Conservation (phyloP, 1,140 invertebrate species). For the Lutraria rhynchaena region DNA sequence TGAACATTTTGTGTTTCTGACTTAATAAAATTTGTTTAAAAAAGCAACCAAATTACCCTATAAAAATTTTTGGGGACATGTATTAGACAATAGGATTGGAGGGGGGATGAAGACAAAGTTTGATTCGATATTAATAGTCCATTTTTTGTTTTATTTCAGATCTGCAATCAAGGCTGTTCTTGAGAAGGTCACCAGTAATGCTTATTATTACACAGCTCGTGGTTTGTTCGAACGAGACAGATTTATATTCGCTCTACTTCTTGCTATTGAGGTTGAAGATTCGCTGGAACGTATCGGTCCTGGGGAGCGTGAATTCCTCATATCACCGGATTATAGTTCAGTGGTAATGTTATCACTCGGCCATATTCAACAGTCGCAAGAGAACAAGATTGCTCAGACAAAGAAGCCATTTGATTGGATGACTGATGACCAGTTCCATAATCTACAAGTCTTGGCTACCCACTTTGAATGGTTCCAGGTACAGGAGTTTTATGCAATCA, state of each 20-base stretch:
- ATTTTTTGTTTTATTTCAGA: too few species aligned
- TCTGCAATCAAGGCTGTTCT: constrained; percentile 77
- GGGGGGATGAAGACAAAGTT: too few species aligned
- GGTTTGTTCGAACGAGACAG: constrained; percentile 77
- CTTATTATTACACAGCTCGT: constrained; percentile 74
- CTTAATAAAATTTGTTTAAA: too few species aligned
- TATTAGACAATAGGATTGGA: too few species aligned
- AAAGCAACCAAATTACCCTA: too few species aligned
- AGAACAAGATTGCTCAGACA: constrained; percentile 73
- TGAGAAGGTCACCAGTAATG: constrained; percentile 76
- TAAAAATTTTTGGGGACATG: too few species aligned
- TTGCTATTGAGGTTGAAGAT: constrained; percentile 81
- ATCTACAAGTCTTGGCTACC: constrained; percentile 79
- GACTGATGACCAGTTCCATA: constrained; percentile 82
- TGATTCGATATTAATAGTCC: too few species aligned
- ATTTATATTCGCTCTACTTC: constrained; percentile 75
- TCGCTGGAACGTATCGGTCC: constrained; percentile 71
- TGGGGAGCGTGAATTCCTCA: constrained; percentile 81
- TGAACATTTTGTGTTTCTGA: too few species aligned
- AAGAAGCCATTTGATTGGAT: constrained; percentile 83
- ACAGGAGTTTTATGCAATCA: background rate
- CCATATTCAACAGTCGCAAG: constrained; percentile 62
- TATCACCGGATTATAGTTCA: constrained; percentile 79
- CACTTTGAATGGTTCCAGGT: constrained; percentile 76
- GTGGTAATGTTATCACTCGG: constrained; percentile 78